Base-by-base conservation (phyloP, 2,113 vertebrate species). In the Austrofundulus limnaeus region DNA sequence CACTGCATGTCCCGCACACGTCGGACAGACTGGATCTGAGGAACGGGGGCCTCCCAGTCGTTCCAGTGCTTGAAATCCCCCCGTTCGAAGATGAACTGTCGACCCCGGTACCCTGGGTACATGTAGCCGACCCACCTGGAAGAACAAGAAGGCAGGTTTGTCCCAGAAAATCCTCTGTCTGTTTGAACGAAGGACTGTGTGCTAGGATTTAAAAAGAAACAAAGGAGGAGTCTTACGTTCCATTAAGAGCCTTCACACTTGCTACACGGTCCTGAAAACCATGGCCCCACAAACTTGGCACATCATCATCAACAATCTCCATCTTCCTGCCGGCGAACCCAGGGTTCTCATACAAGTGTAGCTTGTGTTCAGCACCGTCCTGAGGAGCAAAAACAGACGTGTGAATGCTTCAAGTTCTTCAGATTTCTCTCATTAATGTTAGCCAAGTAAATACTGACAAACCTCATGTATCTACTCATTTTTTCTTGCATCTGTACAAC, bases 11-110 rank as follows among this genome's bases (percentile, higher is more conserved):
- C 95, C 5, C 94, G 90, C 77, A 96, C 90, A 0, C 94, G 94
- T 52, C 95, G 92, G 78, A 98, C 86, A 0, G 95, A 95, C 91
- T 98, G 96, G 83, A 98, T 92, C 79, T 92, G 94, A 0, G 95
- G 95, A 23, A 92, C 91, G 28, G 88, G 91, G 54, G 95, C 93
- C 0, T 93, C 94, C 95, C 96, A 96, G 68, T 96, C 94, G 2
- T 98, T 97, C 95, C 95, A 97, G 89, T 98, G 96, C 66, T 94
- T 92, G 88, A 94, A 98, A 28, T 98, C 95, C 2, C 94, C 95
- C 42, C 87, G 91, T 89, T 96, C 94, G 0, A 98, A 94, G 79
- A 95, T 90, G 25, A 92, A 95, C 89, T 98, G 96, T 52, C 89
- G 92, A 45, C 96, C 96, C 11, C 95, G 91, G 86, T 96, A 98